Base-by-base conservation (phyloP, 2,113 vertebrate species). In the Corythoichthys intestinalis region DNA sequence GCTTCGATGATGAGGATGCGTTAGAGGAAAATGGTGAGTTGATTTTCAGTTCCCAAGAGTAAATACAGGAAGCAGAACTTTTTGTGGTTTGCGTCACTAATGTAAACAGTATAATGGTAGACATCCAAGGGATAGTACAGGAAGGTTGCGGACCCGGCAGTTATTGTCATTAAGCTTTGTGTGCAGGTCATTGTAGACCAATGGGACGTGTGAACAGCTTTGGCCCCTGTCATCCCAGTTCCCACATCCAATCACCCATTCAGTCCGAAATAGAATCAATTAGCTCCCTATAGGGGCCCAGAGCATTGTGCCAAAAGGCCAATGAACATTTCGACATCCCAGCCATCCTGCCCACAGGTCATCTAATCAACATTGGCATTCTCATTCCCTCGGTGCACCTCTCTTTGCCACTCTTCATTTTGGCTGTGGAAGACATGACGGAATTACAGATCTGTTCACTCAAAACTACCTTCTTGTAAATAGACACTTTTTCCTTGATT, bases 191-290 rank as follows among this genome's bases (percentile, higher is more conserved):
- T 72, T 84, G 15, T 73, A 53, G 72, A 67, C 46, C 62, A 60
- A 57, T 62, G 71, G 72, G 63, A 77, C 65, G 50, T 68, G 65
- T 57, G 59, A 76, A 72, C 69, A 52, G 58, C 67, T 52, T 48
- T 66, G 70, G 67, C 63, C 79, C 66, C 70, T 60, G 50, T 75
- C 78, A 68, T 59, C 75, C 69, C 69, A 53, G 37, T 75, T 77
- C 75, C 71, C 56, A 65, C 44, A 59, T 83, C 80, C 78, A 71
- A 58, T 69, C 53, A 62, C 79, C 81, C 81, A 89, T 91, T 90
- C 86, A 74, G 61, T 59, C 71, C 69, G 82, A 81, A 91, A 88
- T 88, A 77, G 78, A 90, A 91, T 90, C 87, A 90, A 88, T 91
- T 89, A 90, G 72, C 77, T 85, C 75, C 76, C 75, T 60, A 56